These are phyloP conservation scores for Aethes cnicana DNA, from an alignment of 2,888 invertebrate species.

Conservation along the genomic window DNA sequence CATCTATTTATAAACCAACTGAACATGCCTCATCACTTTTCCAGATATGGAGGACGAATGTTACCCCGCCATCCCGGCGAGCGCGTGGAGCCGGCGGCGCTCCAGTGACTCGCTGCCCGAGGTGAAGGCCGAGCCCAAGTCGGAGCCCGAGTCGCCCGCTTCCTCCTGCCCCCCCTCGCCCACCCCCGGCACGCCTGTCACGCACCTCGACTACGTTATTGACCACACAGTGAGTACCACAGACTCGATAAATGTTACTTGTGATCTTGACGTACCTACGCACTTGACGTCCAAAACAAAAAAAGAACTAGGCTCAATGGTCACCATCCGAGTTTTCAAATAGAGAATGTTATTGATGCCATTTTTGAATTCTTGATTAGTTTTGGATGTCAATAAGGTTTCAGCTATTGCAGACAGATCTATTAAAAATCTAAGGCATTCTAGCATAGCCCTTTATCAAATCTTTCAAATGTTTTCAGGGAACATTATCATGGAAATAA, in stretches of 20 bases:
- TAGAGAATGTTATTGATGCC: too few relatives aligned
- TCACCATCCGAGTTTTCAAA: too few relatives aligned
- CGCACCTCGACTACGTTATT: constrained; percentile 83
- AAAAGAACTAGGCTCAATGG: too few relatives aligned
- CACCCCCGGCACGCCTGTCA: constrained; percentile 80
- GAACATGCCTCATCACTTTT: constrained; percentile 39
- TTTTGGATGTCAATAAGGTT: too few relatives aligned
- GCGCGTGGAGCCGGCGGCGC: constrained; percentile 72
- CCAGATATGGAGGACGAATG: constrained; percentile 95
- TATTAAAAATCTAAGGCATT: too few relatives aligned
- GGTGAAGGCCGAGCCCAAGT: constrained; percentile 90
- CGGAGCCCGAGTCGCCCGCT: constrained; percentile 87
- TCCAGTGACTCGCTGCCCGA: constrained; percentile 63
- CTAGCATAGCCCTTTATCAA: too few relatives aligned
- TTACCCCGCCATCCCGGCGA: constrained; percentile 90
- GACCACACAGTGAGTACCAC: constrained; percentile 83
- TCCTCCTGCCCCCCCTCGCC: constrained; percentile 88
- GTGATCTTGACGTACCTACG: too few relatives aligned
- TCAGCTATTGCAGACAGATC: too few relatives aligned
- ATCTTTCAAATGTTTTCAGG: too few relatives aligned
- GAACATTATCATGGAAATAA: too few relatives aligned
- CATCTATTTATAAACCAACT: not conserved
- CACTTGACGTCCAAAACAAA: not conserved
- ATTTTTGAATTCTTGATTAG: too few relatives aligned
- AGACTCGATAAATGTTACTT: not conserved